phyloP scores from a whole-genome alignment of 2,113 vertebrate genomes.

The Heliornis fulica region DNA sequence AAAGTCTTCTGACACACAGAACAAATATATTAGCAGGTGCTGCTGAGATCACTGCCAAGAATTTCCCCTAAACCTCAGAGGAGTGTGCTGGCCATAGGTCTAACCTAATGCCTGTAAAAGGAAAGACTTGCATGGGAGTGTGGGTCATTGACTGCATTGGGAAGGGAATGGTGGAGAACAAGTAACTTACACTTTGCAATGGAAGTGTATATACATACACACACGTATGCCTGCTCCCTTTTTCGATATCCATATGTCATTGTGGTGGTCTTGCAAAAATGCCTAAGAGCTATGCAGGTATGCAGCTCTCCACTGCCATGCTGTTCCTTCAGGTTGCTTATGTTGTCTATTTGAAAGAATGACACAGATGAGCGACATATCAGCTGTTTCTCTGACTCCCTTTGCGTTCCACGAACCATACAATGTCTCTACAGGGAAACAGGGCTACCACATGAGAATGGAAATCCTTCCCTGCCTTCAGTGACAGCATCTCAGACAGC shows the following conservation, averaged over 20 bases:
- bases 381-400: not conserved
- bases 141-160: rapidly evolving
- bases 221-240: not conserved
- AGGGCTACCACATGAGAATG: not conserved
- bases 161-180: not conserved
- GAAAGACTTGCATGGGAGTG: not conserved
- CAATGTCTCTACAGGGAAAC: not conserved
- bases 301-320: not conserved
- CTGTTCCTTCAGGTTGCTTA: not conserved
- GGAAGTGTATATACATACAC: not conserved
- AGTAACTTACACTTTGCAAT: not conserved
- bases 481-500: not conserved
- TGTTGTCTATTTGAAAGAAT: not conserved
- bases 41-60: not conserved
- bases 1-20: not conserved
- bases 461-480: not conserved
- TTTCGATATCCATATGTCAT: not conserved
- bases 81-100: not conserved
- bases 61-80: not conserved
- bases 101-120: not conserved
- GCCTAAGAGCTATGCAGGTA: not conserved
- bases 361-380: not conserved
- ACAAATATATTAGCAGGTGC: not conserved
- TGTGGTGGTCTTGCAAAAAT: not conserved
- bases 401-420: not conserved